Evolutionary conservation across 92 coral and sea anemone species (phyloP).

Genomic region (Palythoa caribaeorum): DNA sequence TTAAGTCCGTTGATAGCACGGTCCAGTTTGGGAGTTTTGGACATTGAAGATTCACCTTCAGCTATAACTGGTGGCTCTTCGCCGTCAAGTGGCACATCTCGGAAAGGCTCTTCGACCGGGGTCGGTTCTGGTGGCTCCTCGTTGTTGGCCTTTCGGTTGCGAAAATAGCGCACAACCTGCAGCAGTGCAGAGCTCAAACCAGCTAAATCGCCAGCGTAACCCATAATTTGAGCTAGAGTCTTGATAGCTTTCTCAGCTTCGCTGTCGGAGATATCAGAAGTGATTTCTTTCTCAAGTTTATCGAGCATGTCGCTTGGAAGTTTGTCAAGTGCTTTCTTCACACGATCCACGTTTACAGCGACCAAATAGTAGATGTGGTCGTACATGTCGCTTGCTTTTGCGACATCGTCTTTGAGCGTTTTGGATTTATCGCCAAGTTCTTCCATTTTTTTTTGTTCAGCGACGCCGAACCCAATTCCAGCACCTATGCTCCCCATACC

Average conservation of each 20-base stretch:
- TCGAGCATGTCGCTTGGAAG: constrained; percentile 68
- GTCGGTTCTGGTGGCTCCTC: constrained; percentile 46
- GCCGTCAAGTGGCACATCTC: constrained; percentile 53
- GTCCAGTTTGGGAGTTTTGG: constrained; percentile 45
- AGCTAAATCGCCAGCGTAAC: constrained; percentile 31
- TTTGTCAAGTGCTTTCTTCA: constrained; percentile 63
- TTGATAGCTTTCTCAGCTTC: constrained; percentile 48
- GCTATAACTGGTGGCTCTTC: constrained; percentile 35
- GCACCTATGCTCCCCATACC: constrained; percentile 54
- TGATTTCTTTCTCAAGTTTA: constrained; percentile 41
- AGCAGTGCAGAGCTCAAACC: constrained; percentile 6
- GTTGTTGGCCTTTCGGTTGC: constrained; percentile 45
- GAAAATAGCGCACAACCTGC: constrained; percentile 30
- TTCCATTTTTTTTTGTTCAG: constrained; percentile 58
- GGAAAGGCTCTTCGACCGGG: constrained; percentile 45
- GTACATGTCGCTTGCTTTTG: constrained; percentile 51
- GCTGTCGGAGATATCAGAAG: constrained; percentile 34
- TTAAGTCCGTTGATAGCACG: constrained; percentile 47
- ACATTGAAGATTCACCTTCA: constrained; percentile 31
- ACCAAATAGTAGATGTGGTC: constrained; percentile 64
- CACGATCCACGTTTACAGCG: constrained; percentile 60
- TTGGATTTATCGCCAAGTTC: constrained; percentile 46
- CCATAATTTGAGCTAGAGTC: constrained; percentile 45
- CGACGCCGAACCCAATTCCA: constrained; percentile 63
- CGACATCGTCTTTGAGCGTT: constrained; percentile 47